Conservation (phyloP, 2,797 vertebrate genomes). For the Neosilurus hyrtlii region DNA sequence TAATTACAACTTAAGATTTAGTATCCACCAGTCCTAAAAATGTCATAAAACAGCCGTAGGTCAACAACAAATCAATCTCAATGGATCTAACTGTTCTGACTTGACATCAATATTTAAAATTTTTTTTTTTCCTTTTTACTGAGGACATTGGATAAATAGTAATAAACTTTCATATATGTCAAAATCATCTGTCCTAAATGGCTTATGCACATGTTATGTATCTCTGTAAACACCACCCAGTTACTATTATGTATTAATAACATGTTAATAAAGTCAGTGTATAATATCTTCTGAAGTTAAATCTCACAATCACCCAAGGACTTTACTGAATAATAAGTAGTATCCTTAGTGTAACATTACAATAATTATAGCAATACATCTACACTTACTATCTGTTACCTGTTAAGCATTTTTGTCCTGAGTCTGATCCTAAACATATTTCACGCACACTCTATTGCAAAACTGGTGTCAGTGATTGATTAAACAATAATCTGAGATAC, state of each 20-base stretch:
- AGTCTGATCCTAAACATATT: conserved; percentile 19
- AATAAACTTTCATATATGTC: not conserved
- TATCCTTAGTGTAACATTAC: conserved; percentile 6
- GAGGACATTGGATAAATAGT: not conserved
- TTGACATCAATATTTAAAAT: not conserved
- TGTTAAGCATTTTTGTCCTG: conserved; percentile 28
- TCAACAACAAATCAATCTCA: not conserved
- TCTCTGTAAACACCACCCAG: conserved; percentile 4
- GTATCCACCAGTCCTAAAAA: not conserved
- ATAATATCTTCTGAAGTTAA: conserved; percentile 16
- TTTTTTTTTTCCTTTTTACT: not conserved
- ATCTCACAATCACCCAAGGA: conserved; percentile 6
- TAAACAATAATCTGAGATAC: conserved; percentile 27
- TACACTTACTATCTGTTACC: conserved; percentile 13
- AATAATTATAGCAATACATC: not conserved
- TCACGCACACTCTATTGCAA: conserved; percentile 38
- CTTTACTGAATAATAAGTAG: not conserved
- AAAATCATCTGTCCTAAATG: not conserved
- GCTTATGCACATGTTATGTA: not conserved
- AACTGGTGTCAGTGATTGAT: conserved; percentile 27
- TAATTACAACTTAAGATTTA: not conserved
- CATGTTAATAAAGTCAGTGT: not conserved
- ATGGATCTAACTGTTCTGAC: not conserved
- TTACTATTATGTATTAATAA: not conserved
- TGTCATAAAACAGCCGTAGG: not conserved